These are phyloP conservation scores for Sparus aurata DNA, from an alignment of 2,797 vertebrate genomes.

Conservation along the genomic window DNA sequence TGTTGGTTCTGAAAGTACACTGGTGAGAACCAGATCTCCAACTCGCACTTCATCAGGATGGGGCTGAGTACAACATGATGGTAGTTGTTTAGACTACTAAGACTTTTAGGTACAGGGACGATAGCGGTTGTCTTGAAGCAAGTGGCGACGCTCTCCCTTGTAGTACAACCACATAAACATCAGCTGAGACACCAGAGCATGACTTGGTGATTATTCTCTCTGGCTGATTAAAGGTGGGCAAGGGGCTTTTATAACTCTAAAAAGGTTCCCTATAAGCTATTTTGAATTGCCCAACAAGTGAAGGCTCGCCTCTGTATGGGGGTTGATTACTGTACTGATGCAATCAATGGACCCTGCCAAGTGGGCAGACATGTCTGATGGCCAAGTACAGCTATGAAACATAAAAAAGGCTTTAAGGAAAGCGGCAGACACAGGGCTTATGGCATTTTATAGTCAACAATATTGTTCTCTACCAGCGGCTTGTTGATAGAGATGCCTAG, in stretches of 20 bases:
- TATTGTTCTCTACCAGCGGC: not conserved
- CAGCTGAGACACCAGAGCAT: not conserved
- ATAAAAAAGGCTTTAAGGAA: not conserved
- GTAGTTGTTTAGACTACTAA: too few relatives aligned
- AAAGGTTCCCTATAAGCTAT: slow-evolving; percentile 33
- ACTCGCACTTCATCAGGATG: too few relatives aligned
- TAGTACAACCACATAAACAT: not conserved
- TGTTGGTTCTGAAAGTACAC: too few relatives aligned
- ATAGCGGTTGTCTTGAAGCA: too few relatives aligned
- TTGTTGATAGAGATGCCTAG: not conserved
- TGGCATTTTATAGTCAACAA: not conserved
- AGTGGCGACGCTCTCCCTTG: not conserved
- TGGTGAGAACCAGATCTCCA: too few relatives aligned
- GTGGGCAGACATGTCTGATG: slow-evolving; percentile 38
- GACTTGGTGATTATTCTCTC: slow-evolving; percentile 16
- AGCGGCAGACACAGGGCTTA: slow-evolving; percentile 5
- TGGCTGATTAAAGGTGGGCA: slow-evolving; percentile 27
- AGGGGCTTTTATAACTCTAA: slow-evolving; percentile 15
- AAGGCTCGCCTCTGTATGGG: slow-evolving; percentile 36
- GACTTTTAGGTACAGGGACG: too few relatives aligned
- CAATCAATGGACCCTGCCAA: slow-evolving; percentile 43
- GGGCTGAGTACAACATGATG: too few relatives aligned
- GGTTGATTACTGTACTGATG: slow-evolving; percentile 50
- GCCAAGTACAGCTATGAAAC: slow-evolving; percentile 9
- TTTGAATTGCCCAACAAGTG: slow-evolving; percentile 32